Evolutionary conservation across 2,797 vertebrate species (phyloP).

Genomic region (Threskiornis aethiopicus): DNA sequence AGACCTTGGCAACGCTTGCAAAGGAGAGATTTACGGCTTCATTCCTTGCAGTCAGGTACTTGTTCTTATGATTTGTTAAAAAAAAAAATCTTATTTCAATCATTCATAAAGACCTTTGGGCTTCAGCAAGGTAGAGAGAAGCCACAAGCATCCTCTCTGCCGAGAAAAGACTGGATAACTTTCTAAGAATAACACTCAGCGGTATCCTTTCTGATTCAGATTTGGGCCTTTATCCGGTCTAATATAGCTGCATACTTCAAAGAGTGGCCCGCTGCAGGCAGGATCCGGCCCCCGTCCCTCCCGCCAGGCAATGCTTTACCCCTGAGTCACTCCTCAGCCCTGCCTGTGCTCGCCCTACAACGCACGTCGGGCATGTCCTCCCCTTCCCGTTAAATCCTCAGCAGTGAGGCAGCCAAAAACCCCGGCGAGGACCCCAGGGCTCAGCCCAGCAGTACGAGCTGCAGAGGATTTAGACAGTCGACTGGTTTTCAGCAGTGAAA

Average conservation of each 20-base stretch:
- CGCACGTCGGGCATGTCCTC: not conserved
- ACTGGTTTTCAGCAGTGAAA: not conserved
- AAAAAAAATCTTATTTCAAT: not conserved
- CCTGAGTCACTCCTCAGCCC: conserved; percentile 18
- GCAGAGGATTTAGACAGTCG: not conserved
- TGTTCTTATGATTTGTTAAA: not conserved
- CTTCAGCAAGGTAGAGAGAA: not conserved
- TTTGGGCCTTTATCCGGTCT: not conserved
- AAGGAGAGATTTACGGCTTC: not conserved
- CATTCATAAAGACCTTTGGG: not conserved
- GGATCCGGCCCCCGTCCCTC: not conserved
- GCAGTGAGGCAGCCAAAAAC: not conserved
- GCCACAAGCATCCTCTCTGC: not conserved
- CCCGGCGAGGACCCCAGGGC: not conserved
- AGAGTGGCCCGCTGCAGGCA: not conserved
- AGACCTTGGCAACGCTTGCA: not conserved
- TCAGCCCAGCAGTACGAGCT: accelerated
- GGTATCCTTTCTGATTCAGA: not conserved
- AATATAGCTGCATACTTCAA: not conserved
- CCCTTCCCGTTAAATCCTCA: not conserved
- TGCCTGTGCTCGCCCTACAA: not conserved
- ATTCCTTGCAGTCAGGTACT: not conserved
- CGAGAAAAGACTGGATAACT: not conserved
- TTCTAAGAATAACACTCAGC: not conserved
- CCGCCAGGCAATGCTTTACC: not conserved